These are phyloP conservation scores for Nebria brevicollis DNA, from an alignment of 2,888 invertebrate genomes.

Conservation along the genomic window DNA sequence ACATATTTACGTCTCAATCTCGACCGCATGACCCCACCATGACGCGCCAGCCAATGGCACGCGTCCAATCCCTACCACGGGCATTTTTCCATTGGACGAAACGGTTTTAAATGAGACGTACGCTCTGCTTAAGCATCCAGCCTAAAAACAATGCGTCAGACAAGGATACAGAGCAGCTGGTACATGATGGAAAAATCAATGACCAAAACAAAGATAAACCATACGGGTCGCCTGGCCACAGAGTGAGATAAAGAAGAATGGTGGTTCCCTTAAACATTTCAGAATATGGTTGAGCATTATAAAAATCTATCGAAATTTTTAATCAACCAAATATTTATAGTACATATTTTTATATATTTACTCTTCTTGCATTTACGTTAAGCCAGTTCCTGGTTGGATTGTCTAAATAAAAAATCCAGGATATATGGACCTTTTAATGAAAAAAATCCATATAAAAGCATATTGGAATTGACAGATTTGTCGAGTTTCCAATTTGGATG, in stretches of 20 bases:
- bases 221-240: not conserved
- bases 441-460: not conserved
- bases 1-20: conserved; percentile 65
- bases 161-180: conserved; percentile 17
- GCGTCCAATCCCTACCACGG: conserved; percentile 53
- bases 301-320: no score
- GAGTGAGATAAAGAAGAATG: not conserved
- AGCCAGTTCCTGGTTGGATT: no score
- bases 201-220: conserved; percentile 39
- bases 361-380: no score
- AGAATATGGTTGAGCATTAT: not conserved
- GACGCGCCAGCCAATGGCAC: conserved; percentile 54
- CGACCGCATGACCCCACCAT: conserved; percentile 56
- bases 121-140: conserved; percentile 24
- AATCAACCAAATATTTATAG: no score
- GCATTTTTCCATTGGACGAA: conserved; percentile 58
- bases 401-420: not conserved
- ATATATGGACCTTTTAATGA: no score
- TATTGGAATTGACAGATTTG: not conserved
- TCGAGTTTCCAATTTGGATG: conserved; percentile 41
- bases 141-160: conserved; percentile 43
- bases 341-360: no score
- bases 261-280: not conserved
- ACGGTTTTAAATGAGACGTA: conserved; percentile 57
- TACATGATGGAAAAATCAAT: conserved; percentile 47